phyloP scores from a whole-genome alignment of 2,797 vertebrate genomes.

The Gobionotothen gibberifrons region DNA sequence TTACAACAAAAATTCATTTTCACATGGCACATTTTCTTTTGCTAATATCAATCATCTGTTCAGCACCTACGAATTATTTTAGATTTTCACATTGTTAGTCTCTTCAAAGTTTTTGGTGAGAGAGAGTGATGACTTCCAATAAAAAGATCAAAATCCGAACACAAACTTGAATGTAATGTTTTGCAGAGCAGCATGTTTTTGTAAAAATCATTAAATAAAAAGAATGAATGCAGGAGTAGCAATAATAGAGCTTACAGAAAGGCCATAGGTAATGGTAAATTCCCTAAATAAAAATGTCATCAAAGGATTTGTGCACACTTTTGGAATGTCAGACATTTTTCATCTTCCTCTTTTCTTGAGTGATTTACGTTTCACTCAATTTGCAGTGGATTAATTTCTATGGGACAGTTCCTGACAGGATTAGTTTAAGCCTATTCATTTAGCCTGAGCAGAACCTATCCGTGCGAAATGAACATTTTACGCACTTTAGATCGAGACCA shows the following conservation, averaged over 20 bases:
- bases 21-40: neutral
- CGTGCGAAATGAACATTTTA: conserved; percentile 61
- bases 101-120: neutral
- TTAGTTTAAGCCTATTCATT: conserved; percentile 63
- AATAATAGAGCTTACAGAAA: neutral
- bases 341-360: conserved; percentile 9
- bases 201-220: neutral
- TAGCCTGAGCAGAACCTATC: conserved; percentile 55
- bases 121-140: neutral
- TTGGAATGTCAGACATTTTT: conserved; percentile 9
- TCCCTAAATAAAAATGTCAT: conserved; percentile 6
- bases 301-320: neutral
- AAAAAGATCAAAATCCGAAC: neutral
- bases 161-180: neutral
- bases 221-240: neutral
- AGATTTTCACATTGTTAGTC: neutral
- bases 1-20: neutral
- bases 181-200: neutral
- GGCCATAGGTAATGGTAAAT: neutral
- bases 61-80: neutral
- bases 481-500: conserved; percentile 31
- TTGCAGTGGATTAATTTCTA: conserved; percentile 41
- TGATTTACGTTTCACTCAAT: conserved; percentile 22
- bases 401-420: conserved; percentile 47
- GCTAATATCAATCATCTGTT: neutral